Conservation (phyloP, 2,888 invertebrate species). For the Xestia sexstrigata region DNA sequence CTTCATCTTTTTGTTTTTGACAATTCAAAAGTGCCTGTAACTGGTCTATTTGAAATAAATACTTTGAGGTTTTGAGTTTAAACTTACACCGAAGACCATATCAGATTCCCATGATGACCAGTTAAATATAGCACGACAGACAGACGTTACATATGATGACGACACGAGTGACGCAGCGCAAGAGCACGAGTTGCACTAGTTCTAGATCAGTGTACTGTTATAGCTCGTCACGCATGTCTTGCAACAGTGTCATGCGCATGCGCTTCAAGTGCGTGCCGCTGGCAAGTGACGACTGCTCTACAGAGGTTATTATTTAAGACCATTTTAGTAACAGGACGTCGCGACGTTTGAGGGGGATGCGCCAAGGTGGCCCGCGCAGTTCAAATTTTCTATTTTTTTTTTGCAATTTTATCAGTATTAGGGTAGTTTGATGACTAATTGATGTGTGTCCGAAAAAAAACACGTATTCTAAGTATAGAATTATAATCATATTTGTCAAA, state of each 20-base stretch:
- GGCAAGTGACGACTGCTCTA: neutral
- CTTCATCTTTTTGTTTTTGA: neutral
- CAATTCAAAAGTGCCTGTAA: neutral
- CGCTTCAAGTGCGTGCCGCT: conserved; percentile 35
- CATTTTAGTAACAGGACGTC: neutral
- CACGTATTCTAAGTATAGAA: neutral
- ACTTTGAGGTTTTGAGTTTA: neutral
- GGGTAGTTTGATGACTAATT: neutral
- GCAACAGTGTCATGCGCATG: conserved; percentile 34
- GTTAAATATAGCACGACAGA: neutral
- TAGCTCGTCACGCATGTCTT: conserved; percentile 62
- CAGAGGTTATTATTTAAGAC: neutral
- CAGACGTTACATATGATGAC: conserved; percentile 18
- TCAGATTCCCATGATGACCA: neutral
- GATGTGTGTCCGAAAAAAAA: neutral
- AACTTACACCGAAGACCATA: neutral
- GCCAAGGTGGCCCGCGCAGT: neutral
- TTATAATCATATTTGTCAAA: neutral
- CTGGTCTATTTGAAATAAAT: neutral
- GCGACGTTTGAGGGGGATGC: neutral
- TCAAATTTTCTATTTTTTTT: neutral
- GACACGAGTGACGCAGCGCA: conserved; percentile 27
- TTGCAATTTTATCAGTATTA: neutral
- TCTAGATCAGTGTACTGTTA: conserved; percentile 61
- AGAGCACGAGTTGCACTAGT: conserved; percentile 13